Conservation (phyloP, 2,797 vertebrate genomes). For the Arrhamphus sclerolepis region DNA sequence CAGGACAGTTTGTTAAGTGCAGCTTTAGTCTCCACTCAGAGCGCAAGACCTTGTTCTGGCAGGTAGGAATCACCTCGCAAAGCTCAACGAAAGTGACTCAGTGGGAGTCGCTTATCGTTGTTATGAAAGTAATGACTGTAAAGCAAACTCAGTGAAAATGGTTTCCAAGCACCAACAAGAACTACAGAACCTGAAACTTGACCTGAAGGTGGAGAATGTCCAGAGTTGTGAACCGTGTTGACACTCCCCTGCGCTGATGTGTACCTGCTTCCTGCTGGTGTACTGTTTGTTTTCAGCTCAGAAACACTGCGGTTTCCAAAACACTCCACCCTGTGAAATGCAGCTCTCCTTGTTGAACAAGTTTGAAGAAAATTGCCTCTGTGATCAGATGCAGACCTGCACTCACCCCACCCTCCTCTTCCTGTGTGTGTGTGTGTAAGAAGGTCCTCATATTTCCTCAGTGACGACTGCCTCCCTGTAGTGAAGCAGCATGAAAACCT, state of each 20-base stretch:
- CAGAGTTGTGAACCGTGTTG: not conserved
- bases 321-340: constrained; percentile 64
- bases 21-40: too few relatives aligned
- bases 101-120: too few relatives aligned
- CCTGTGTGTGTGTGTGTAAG: constrained; percentile 13
- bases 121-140: too few relatives aligned
- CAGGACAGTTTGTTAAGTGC: too few relatives aligned
- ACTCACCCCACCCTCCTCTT: constrained; percentile 33
- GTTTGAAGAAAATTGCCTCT: constrained; percentile 34
- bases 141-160: too few relatives aligned
- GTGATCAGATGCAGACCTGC: constrained; percentile 1
- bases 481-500: constrained; percentile 19
- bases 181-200: too few relatives aligned
- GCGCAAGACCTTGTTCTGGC: too few relatives aligned
- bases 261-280: constrained; percentile 15
- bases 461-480: constrained; percentile 26
- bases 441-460: constrained; percentile 11
- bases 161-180: too few relatives aligned
- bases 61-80: too few relatives aligned
- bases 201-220: too few relatives aligned
- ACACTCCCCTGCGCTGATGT: not conserved
- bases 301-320: constrained; percentile 13
- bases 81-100: too few relatives aligned
- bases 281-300: constrained; percentile 30
- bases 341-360: constrained; percentile 54